Evolutionary conservation across 2,888 invertebrate genomes (phyloP), one percentile per base, ranked within the genome.

Genomic region (Pilophorus perplexus): DNA sequence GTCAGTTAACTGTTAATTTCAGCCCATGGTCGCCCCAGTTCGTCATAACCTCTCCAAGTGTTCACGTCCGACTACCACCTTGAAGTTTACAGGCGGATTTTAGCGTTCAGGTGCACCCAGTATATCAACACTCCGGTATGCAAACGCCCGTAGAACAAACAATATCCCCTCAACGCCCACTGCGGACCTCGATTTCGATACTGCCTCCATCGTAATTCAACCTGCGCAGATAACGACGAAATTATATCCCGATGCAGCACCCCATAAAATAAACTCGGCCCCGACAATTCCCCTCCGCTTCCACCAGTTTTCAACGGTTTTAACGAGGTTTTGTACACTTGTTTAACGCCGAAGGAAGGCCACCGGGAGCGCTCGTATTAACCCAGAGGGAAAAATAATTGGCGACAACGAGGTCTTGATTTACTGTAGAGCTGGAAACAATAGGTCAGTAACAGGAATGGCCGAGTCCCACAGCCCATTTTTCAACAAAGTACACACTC

Each of bases 151-250:
- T 20, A n/a, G n/a, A 12, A 14, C 23, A 14, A 12, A 46, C 22
- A 14, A 22, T n/a, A 8, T 23, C 23, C 46, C 5, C 23, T 23
- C 23, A n/a, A 22, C 22, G 23, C 23, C 46, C 46, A 22, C 22
- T 25, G 23, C 12, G n/a, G 23, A 22, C 22, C 46, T 23, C 23
- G 23, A 23, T 6, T 46, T 46, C 23, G 23, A 44, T 25, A 25
- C 46, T 25, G 5, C 23, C 23, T 46, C 46, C 12, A 25, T 46
- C 23, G 23, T 46, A 25, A 20, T 25, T 46, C 46, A 46, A 46
- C 46, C 23, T 46, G 46, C 46, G 23, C 46, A 46, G 46, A 46
- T 46, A 46, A 46, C 46, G 25, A 22, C 46, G 46, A 23, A 46
- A 46, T 46, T 46, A 46, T 46, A 46, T 25, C 5, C 46, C 23